These are phyloP conservation scores for Gobio gobio DNA, from an alignment of 2,113 vertebrate genomes.

Conservation along the genomic window DNA sequence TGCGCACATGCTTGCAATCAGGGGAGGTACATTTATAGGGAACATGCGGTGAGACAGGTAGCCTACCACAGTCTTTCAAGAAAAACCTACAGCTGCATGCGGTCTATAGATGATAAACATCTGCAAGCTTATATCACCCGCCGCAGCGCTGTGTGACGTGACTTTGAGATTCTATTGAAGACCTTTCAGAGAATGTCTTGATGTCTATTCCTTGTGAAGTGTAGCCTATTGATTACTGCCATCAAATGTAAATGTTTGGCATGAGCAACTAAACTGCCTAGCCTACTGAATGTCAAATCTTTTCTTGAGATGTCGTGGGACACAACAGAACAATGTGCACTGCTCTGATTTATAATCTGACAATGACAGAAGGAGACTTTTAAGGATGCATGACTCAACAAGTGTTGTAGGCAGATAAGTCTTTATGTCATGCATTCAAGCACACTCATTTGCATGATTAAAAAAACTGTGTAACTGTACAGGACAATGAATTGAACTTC, in stretches of 20 bases:
- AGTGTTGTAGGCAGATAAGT: neutral
- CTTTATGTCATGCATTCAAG: neutral
- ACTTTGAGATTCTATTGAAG: conserved; percentile 6
- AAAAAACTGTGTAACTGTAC: neutral
- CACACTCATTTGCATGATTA: neutral
- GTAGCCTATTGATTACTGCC: neutral
- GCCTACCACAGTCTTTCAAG: conserved; percentile 20
- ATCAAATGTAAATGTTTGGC: neutral
- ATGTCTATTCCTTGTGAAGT: neutral
- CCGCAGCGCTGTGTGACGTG: neutral
- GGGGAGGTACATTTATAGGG: neutral
- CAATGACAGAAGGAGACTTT: neutral
- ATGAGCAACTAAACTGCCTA: neutral
- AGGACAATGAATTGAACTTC: neutral
- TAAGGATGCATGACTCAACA: neutral
- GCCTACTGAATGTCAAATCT: neutral
- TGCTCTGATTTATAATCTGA: neutral
- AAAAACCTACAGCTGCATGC: conserved; percentile 5
- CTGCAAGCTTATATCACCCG: neutral
- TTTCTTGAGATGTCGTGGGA: neutral
- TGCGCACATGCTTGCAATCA: conserved; percentile 15
- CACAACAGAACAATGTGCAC: neutral
- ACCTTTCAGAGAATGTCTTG: neutral
- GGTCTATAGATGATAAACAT: conserved; percentile 1
- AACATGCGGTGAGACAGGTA: neutral